Percentiles rank a stretch among this genome's conserved stretches.
phyloP scores from a whole-genome alignment of 2,888 invertebrate species.

The Epinotia bilunana region DNA sequence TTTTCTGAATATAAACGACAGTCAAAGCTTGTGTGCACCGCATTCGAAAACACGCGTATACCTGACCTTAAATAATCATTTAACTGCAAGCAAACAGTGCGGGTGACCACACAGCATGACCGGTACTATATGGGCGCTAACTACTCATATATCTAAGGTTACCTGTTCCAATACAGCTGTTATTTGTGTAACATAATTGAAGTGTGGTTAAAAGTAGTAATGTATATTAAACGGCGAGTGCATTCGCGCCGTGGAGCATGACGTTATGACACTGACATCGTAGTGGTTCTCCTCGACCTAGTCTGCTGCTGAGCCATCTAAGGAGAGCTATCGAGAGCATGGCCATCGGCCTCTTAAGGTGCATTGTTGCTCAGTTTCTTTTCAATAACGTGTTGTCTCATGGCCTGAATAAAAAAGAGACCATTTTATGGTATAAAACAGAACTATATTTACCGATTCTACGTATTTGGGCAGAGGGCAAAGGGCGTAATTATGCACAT shows the following conservation, averaged over 20 bases:
- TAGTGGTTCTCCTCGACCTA: slow-evolving; percentile 83
- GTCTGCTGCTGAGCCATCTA: slow-evolving; percentile 82
- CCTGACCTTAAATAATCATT: slow-evolving; percentile 45
- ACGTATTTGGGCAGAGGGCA: background rate
- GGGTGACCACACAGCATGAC: slow-evolving; percentile 70
- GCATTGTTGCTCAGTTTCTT: slow-evolving; percentile 69
- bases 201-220: slow-evolving; percentile 55
- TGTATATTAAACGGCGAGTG: slow-evolving; percentile 55
- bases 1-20: slow-evolving; percentile 7
- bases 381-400: slow-evolving; percentile 43
- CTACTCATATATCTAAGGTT: slow-evolving; percentile 38
- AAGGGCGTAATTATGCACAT: background rate
- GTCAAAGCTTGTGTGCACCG: slow-evolving; percentile 9
- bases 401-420: background rate
- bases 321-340: slow-evolving; percentile 83
- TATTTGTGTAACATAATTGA: slow-evolving; percentile 25
- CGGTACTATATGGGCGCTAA: slow-evolving; percentile 54
- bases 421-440: background rate
- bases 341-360: slow-evolving; percentile 79
- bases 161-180: slow-evolving; percentile 52
- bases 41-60: slow-evolving; percentile 35
- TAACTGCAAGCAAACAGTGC: slow-evolving; percentile 65
- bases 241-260: slow-evolving; percentile 59
- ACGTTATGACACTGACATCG: slow-evolving; percentile 78
- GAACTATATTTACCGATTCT: background rate